Conservation (phyloP, 2,888 invertebrate species). For the Dryocosmus kuriphilus region DNA sequence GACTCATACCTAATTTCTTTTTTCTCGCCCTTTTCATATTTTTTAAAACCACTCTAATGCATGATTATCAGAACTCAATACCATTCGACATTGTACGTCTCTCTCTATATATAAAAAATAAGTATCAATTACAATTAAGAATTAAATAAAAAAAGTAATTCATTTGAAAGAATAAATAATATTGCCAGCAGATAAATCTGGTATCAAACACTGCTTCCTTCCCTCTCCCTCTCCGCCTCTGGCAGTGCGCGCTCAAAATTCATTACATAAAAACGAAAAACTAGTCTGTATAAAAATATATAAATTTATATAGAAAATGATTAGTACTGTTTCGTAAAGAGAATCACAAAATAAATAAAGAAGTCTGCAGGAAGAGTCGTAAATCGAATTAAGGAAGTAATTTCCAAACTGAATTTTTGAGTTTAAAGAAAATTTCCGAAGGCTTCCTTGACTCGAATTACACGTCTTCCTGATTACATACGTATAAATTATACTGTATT, state of each 20-base stretch:
- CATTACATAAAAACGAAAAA: slow-evolving; percentile 62
- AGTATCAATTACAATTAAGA: slow-evolving; percentile 53
- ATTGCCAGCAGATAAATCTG: slow-evolving; percentile 63
- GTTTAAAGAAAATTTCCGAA: too few relatives aligned
- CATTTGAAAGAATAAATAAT: slow-evolving; percentile 49
- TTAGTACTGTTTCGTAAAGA: slow-evolving; percentile 66
- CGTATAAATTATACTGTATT: slow-evolving; percentile 61
- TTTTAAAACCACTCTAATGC: not conserved
- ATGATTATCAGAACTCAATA: not conserved
- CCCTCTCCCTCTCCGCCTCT: slow-evolving; percentile 44
- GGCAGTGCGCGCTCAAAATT: slow-evolving; percentile 59
- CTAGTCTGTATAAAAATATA: slow-evolving; percentile 68
- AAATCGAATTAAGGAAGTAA: not conserved
- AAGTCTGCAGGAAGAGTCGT: slow-evolving; percentile 42
- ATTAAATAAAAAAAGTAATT: slow-evolving; percentile 64
- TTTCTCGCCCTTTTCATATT: not conserved
- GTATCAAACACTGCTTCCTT: slow-evolving; percentile 61
- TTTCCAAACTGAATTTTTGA: not conserved
- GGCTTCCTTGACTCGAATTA: not conserved
- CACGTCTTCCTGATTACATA: slow-evolving; percentile 42
- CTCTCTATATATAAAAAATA: slow-evolving; percentile 37
- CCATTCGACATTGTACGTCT: slow-evolving; percentile 35
- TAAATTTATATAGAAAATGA: slow-evolving; percentile 66
- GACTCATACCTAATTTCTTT: slow-evolving; percentile 18
- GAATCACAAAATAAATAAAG: slow-evolving; percentile 69